A percentile compares a stretch with the other conserved stretches of the same genome.
Conservation (phyloP, 2,113 vertebrate species). For the Cochlearius cochlearius region DNA sequence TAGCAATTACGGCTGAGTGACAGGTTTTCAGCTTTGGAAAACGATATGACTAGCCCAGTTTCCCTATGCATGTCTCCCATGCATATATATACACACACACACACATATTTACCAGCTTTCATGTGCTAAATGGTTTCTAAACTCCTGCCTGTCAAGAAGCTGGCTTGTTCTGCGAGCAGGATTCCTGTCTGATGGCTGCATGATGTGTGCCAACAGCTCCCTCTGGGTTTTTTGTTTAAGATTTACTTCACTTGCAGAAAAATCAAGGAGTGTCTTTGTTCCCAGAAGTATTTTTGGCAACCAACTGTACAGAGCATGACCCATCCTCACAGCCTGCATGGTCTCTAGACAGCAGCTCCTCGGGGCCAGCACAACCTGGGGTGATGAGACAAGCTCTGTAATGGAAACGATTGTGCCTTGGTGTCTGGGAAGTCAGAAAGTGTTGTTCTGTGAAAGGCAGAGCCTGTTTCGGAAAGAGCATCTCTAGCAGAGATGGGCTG, state of each 20-base stretch:
- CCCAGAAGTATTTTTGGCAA: slow-evolving; percentile 22
- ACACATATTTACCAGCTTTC: not conserved
- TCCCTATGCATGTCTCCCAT: not conserved
- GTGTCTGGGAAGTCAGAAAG: not conserved
- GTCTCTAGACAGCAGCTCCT: not conserved
- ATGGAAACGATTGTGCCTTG: not conserved
- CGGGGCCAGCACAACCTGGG: not conserved
- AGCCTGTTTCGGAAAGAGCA: not conserved
- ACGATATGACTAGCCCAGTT: not conserved
- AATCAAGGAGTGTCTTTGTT: not conserved
- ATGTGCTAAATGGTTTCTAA: slow-evolving; percentile 12
- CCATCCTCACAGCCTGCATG: not conserved
- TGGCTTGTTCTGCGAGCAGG: not conserved
- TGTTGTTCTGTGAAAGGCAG: not conserved
- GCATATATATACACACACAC: not conserved
- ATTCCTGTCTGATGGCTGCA: not conserved
- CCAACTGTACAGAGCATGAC: not conserved
- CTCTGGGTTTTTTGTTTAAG: slow-evolving; percentile 42
- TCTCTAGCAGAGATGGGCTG: not conserved
- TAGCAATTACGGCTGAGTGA: not conserved
- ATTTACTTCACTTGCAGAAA: not conserved
- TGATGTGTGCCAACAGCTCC: slow-evolving; percentile 35
- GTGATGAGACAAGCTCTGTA: not conserved
- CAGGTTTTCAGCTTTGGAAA: not conserved
- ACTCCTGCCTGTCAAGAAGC: not conserved